Evolutionary conservation across 1,140 invertebrate genomes (phyloP), one percentile per base, ranked within the genome.

Genomic region (Chymomyza costata): DNA sequence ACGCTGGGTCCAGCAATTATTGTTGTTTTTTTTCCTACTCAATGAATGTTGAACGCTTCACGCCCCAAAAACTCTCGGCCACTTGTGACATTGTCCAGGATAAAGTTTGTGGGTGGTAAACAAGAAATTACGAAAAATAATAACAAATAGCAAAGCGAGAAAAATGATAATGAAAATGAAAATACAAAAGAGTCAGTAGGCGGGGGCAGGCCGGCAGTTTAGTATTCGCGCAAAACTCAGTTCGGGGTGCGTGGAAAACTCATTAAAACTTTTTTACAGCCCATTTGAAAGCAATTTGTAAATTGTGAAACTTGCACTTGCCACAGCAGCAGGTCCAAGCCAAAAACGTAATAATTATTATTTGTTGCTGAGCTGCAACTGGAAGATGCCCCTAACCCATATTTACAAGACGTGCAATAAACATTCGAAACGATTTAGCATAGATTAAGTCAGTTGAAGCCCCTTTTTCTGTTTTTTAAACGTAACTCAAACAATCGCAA

Each of bases 251-350:
- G 67, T 65, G 58, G 65, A 82, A 81, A 81, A 81, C 76, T 81
- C 76, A 81, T 81, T 81, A 81, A 82, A 81, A 81, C 76, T 82
- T 81, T 80, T 81, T 82, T 53, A 81, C 78, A 81, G 76, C 76
- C 76, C 76, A 81, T 81, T 81, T 82, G 66, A 78, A 82, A 81
- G 76, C 76, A 82, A 81, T 82, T 81, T 81, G 76, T 82, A 82
- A 82, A 82, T 81, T 67, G 78, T 58, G 41, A 59, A 56, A 64
- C 50, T 58, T 59, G 63, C 47, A 45, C 52, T 54, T 53, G 55
- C 28, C 50, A 17, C 5, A 19, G 6, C 19, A 15, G 58, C 47
- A 45, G 60, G 28, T n/a, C n/a, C 14, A 46, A 41, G 32, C n/a
- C 28, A 57, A 64, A 76, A 55, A 39, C 52, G n/a, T 47, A 48